Base-by-base conservation (phyloP, 2,888 invertebrate genomes). In the Pachymerium ferrugineum region DNA sequence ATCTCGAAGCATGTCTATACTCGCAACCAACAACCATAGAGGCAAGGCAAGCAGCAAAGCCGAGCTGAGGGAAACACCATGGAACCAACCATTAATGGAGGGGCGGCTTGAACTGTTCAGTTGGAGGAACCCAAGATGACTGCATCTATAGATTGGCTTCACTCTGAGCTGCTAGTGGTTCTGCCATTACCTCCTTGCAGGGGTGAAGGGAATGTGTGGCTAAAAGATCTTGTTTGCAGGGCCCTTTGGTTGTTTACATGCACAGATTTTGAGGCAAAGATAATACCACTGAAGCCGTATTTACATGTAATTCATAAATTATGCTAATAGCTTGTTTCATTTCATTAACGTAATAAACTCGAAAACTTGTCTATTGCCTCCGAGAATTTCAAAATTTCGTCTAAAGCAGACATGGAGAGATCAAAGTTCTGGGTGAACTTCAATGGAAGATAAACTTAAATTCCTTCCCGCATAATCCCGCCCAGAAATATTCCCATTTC, bases 61-160 rank as follows among this genome's bases (percentile, higher is more conserved):
- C 22, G 25, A 54, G 54, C 14, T 12, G 47, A 47, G 47, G 47
- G n/a, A 38, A 54, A 22, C 54, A 54, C 54, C 54, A 14, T 28
- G 54, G 54, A 54, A 4, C 54, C 54, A 54, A 54, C 54, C 54
- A 54, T 54, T 54, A 54, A 54, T 54, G 54, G 22, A 54, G 54
- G 47, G 47, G 54, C 54, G 54, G 54, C 54, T 4, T 22, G 8
- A 12, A 54, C 54, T 25, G 54, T 54, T 54, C 54, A 25, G 54
- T 54, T 54, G 54, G 54, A 54, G 54, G 54, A 54, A 54, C 54
- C 54, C 54, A 54, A 54, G 54, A 54, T 54, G 54, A 54, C 54
- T 54, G 54, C 54, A 54, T 54, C 54, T 54, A 54, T 54, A 54
- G 54, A 54, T 54, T 54, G 54, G 54, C 54, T 54, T 54, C 54